Conservation (phyloP, 2,797 vertebrate species). For the Sparidentex hasta region DNA sequence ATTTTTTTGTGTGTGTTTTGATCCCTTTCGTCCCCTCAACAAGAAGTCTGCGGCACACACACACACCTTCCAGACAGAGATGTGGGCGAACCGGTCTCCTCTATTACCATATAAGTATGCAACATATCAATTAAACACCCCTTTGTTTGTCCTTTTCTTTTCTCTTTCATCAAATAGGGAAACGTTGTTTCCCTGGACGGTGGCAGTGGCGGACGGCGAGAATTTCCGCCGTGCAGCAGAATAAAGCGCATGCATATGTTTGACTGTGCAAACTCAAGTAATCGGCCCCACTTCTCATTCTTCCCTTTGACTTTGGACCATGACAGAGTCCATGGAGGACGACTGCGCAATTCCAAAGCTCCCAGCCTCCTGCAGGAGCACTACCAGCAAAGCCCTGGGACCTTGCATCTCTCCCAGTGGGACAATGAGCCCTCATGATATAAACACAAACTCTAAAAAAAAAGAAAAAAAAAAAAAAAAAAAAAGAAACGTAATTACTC, state of each 20-base stretch:
- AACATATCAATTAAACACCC: constrained; percentile 26
- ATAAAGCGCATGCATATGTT: constrained; percentile 45
- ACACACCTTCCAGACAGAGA: constrained; percentile 10
- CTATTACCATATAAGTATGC: constrained; percentile 1
- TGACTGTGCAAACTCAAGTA: constrained; percentile 39
- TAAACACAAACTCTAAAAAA: constrained; percentile 28
- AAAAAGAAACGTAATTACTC: constrained; percentile 7
- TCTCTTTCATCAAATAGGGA: constrained; percentile 31
- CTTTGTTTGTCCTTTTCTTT: neutral
- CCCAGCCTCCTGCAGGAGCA: constrained; percentile 44
- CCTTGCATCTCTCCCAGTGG: constrained; percentile 26
- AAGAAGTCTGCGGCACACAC: constrained; percentile 32
- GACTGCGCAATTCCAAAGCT: constrained; percentile 47
- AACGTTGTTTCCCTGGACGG: constrained; percentile 1
- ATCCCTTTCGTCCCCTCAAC: constrained; percentile 24
- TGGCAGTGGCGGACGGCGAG: constrained; percentile 13
- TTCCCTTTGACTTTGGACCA: constrained; percentile 72
- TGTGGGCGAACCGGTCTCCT: constrained; percentile 1
- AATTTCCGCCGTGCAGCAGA: constrained; percentile 47
- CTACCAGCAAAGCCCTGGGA: constrained; percentile 47
- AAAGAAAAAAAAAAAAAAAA: constrained; percentile 12
- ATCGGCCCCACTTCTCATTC: constrained; percentile 52
- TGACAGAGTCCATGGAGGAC: constrained; percentile 61
- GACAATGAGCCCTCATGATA: constrained; percentile 17
- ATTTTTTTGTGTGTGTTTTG: neutral